Evolutionary conservation across 2,797 vertebrate genomes (phyloP).

Genomic region (Scleropages formosus): DNA sequence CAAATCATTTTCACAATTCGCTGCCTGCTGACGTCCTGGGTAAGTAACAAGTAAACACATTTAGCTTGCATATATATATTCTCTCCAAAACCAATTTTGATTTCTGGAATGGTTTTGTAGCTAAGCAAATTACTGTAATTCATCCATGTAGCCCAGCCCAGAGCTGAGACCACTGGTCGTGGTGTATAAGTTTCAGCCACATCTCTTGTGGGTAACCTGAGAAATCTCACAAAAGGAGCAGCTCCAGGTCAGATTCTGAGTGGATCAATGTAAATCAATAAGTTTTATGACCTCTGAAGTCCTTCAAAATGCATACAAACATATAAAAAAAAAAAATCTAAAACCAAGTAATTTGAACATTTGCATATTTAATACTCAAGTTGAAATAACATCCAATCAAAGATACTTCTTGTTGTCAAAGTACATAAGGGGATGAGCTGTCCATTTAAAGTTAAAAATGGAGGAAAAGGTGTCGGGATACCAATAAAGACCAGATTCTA

Average conservation of each 20-base stretch:
- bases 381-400: too few species aligned
- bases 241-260: neutral
- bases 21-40: neutral
- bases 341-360: too few species aligned
- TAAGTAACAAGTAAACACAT: constrained; percentile 3
- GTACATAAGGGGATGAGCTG: too few species aligned
- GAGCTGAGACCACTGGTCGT: neutral
- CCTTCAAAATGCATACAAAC: neutral
- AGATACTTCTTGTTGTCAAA: too few species aligned
- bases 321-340: neutral
- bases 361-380: too few species aligned
- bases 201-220: constrained; percentile 1
- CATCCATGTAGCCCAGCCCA: neutral
- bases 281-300: constrained; percentile 45
- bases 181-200: neutral
- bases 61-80: neutral
- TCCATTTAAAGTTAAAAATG: too few species aligned
- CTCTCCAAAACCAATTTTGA: neutral
- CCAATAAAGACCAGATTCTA: too few species aligned
- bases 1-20: constrained; percentile 7
- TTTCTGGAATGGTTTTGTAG: neutral
- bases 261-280: constrained; percentile 40
- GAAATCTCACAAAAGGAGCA: neutral
- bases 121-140: constrained; percentile 4
- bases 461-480: too few species aligned